Conservation (phyloP, 2,113 vertebrate species). For the Mystacornis crossleyi region DNA sequence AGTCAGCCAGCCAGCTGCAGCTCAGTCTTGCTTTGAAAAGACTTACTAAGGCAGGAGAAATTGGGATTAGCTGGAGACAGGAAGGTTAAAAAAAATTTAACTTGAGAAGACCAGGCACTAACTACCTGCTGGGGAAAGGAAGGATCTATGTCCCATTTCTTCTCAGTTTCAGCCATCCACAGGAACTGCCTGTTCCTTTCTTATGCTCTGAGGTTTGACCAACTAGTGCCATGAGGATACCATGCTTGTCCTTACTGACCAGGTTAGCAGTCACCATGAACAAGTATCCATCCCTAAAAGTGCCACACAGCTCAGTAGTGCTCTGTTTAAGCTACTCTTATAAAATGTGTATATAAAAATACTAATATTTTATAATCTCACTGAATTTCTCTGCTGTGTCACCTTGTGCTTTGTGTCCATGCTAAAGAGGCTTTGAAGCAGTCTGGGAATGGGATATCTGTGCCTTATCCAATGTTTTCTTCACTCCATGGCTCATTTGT, state of each 20-base stretch:
- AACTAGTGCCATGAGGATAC: background rate
- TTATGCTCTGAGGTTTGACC: background rate
- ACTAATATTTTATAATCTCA: background rate
- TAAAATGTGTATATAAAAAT: background rate
- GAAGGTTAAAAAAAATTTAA: background rate
- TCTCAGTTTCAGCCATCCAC: background rate
- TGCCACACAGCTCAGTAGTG: background rate
- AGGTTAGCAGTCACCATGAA: background rate
- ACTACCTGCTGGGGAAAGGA: background rate
- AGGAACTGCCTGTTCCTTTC: background rate
- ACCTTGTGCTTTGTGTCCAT: background rate
- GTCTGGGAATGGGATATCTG: background rate
- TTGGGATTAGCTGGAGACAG: background rate
- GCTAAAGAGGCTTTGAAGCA: background rate
- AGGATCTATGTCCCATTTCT: background rate
- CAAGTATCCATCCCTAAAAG: background rate
- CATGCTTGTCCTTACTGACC: background rate
- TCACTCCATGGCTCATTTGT: background rate
- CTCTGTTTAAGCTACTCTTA: background rate
- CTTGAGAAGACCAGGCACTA: background rate
- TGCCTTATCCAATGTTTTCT: background rate
- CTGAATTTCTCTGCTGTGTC: background rate
- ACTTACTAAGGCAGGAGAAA: background rate
- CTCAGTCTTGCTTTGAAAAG: constrained; percentile 1
- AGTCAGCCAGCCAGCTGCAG: background rate